phyloP scores from a whole-genome alignment of 1,140 invertebrate species.

The Papilio polyxenes region DNA sequence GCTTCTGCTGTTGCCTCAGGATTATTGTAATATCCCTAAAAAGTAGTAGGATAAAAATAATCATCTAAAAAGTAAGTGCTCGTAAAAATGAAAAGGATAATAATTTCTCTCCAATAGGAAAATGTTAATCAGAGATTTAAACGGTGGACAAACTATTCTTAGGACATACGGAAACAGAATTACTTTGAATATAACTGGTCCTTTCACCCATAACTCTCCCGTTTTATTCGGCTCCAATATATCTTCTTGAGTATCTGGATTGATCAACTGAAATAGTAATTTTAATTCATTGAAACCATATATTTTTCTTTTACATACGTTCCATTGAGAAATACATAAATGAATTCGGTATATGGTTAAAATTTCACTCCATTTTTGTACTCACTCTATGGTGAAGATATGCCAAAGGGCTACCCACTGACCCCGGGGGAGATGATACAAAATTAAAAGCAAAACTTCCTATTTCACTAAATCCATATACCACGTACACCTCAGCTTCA shows the following conservation, averaged over 20 bases:
- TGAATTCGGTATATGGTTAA: not conserved
- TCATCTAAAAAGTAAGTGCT: too few relatives aligned
- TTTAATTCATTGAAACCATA: not conserved
- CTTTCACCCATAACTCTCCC: conserved; percentile 57
- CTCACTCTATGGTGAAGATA: conserved; percentile 37
- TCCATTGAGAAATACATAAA: not conserved
- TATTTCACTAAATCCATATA: conserved; percentile 17
- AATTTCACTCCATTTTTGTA: not conserved
- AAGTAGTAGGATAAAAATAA: conserved; percentile 22
- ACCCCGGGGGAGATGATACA: not conserved
- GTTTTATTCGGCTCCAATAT: conserved; percentile 46
- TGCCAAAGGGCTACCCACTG: conserved; percentile 28
- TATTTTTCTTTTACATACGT: not conserved
- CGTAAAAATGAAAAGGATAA: not conserved
- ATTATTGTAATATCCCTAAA: conserved; percentile 55
- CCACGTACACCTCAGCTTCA: not conserved
- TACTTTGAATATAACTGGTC: conserved; percentile 52
- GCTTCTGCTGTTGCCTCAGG: conserved; percentile 77
- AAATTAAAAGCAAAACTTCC: conserved; percentile 16
- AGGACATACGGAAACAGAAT: not conserved
- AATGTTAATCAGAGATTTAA: too few relatives aligned
- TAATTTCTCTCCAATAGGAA: not conserved
- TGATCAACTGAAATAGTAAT: conserved; percentile 46
- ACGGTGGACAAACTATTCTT: not conserved
- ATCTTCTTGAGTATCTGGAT: conserved; percentile 49